Conservation (phyloP, 1,140 invertebrate genomes). For the Sitophilus oryzae region DNA sequence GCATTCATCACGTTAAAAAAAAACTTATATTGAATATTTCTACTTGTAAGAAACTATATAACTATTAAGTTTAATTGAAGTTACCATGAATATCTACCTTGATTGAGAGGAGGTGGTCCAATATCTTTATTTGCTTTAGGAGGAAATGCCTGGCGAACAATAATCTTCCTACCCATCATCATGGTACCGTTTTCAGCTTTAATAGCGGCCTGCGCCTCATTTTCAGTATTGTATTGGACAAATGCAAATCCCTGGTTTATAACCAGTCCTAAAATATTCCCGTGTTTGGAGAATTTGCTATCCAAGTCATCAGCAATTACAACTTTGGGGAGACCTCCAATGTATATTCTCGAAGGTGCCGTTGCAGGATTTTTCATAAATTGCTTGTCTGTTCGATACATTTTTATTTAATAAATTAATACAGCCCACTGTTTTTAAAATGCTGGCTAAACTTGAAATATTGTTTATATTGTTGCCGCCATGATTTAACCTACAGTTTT, state of each 20-base stretch:
- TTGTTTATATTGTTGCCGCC: too few species aligned
- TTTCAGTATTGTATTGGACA: constrained; percentile 74
- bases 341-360: constrained; percentile 64
- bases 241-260: constrained; percentile 78
- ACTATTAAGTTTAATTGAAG: too few species aligned
- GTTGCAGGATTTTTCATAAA: constrained; percentile 63
- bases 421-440: too few species aligned
- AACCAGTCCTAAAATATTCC: constrained; percentile 62
- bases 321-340: constrained; percentile 63
- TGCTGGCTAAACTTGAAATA: too few species aligned
- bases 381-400: constrained; percentile 43
- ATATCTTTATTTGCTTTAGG: constrained; percentile 13
- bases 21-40: too few species aligned
- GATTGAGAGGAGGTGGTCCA: constrained; percentile 4
- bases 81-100: background rate
- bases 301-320: constrained; percentile 63
- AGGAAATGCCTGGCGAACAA: constrained; percentile 51
- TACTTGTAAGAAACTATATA: too few species aligned
- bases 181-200: constrained; percentile 59
- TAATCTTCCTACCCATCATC: constrained; percentile 63
- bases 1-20: too few species aligned
- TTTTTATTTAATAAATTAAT: constrained; percentile 21
- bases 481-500: too few species aligned
- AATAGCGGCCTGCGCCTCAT: constrained; percentile 66
- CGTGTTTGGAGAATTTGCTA: constrained; percentile 67